Base-by-base conservation (phyloP, 2,113 vertebrate genomes). In the Daubentonia madagascariensis region DNA sequence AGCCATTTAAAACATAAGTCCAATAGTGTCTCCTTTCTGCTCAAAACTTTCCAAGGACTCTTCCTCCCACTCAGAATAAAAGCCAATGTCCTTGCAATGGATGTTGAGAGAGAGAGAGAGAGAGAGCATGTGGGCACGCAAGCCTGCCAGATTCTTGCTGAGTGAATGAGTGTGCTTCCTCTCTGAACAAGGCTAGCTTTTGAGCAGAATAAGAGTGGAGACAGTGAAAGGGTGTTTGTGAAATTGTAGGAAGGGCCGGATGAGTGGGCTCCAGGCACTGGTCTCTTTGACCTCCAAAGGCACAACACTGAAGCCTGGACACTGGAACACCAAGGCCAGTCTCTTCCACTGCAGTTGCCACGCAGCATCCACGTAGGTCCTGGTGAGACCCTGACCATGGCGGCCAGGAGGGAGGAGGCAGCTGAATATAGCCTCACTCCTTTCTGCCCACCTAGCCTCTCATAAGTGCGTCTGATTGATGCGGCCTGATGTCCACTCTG, bases 81-180 rank as follows among this genome's bases (percentile, higher is more conserved):
- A 75, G 32, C 13, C 23, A 22, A 37, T 0, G 0, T 23, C 2
- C 35, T 81, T 5, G 9, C 1, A 1, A 4, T 37, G 73, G 12
- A 3, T 18, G 28, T 32, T 9, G 32, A 73, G 23, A 67, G 28
- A 35, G 63, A 35, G 63, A 67, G 63, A 13, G 8, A 37, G 68
- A 43, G 3, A 28, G 23, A 12, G 6, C 28, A n/a, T n/a, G n/a
- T n/a, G n/a, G n/a, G 37, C 52, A 30, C 0, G 61, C 61, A 63
- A 63, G 61, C 10, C 28, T 13, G 61, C 10, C 4, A 10, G 25
- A 57, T 81, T 40, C 79, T 9, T 59, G 52, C 43, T 76, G 43
- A 67, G 32, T 16, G 32, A 76, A 76, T 18, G 43, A 48, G 43
- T 18, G 1, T 28, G 43, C 25, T 48, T 76, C 73, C 28, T 76